Conservation (phyloP, 35 echinoderm and acorn worm species). For the Apostichopus californicus region DNA sequence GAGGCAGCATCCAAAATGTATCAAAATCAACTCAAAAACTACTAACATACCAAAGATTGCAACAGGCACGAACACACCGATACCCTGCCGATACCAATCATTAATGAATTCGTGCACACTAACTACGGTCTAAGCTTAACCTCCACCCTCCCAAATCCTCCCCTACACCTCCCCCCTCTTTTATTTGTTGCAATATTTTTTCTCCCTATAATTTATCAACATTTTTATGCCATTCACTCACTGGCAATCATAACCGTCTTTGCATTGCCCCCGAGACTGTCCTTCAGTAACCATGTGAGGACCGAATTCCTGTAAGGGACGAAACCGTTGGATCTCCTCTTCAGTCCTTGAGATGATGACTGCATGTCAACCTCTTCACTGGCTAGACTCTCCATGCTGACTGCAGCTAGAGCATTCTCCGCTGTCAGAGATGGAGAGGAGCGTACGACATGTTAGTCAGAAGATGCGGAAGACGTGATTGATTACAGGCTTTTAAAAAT, state of each 20-base stretch:
- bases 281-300: slow-evolving; percentile 96
- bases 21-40: no score
- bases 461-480: background rate
- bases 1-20: no score
- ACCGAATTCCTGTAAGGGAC: slow-evolving; percentile 96
- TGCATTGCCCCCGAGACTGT: slow-evolving; percentile 95
- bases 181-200: no score
- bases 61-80: no score
- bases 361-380: slow-evolving; percentile 69
- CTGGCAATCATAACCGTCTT: slow-evolving; percentile 99
- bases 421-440: slow-evolving; percentile 45
- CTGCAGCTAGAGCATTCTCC: slow-evolving; percentile 72
- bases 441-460: slow-evolving; percentile 16
- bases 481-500: background rate
- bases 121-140: no score
- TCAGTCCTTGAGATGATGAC: slow-evolving; percentile 29
- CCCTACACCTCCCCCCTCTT: no score
- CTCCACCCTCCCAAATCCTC: no score
- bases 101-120: no score
- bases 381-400: slow-evolving; percentile 86
- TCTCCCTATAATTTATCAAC: no score
- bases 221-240: slow-evolving; percentile 48
- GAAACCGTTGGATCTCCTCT: slow-evolving; percentile 62
- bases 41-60: no score
- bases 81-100: no score